Conservation (phyloP, 2,113 vertebrate species). For the Syngnathus scovelli region DNA sequence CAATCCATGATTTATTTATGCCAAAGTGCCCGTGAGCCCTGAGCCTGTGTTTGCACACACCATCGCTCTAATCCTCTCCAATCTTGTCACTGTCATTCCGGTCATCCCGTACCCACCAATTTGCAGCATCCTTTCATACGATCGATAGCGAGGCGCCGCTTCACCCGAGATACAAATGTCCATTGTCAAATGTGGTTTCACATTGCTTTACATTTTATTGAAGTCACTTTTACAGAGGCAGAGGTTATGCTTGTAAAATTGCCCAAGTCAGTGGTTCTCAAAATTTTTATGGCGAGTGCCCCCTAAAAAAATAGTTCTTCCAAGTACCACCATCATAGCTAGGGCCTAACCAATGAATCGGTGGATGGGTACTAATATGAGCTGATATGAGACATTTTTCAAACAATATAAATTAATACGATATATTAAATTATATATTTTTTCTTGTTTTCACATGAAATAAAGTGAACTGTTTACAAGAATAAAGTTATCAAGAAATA, state of each 20-base stretch:
- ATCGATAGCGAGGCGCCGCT: not conserved
- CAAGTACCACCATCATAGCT: no score
- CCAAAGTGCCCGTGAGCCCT: conserved; percentile 59
- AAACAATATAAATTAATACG: no score
- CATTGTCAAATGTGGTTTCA: not conserved
- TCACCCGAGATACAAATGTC: not conserved
- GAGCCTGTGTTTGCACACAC: conserved; percentile 45
- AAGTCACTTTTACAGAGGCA: not conserved
- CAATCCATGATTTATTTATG: conserved; percentile 52
- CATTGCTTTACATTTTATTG: not conserved
- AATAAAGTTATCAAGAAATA: no score
- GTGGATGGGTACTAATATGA: no score
- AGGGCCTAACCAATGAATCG: no score
- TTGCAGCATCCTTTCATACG: not conserved
- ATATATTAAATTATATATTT: no score
- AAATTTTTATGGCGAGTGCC: no score
- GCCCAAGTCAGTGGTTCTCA: not conserved
- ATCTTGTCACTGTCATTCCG: conserved; percentile 34
- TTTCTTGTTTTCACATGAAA: no score
- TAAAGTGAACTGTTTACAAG: no score
- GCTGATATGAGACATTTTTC: no score
- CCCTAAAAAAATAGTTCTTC: no score
- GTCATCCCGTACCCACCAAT: conserved; percentile 15
- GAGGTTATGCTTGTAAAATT: not conserved
- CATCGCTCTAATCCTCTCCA: conserved; percentile 45